phyloP scores from a whole-genome alignment of 2,797 vertebrate genomes.

The Chelidonichthys spinosus region DNA sequence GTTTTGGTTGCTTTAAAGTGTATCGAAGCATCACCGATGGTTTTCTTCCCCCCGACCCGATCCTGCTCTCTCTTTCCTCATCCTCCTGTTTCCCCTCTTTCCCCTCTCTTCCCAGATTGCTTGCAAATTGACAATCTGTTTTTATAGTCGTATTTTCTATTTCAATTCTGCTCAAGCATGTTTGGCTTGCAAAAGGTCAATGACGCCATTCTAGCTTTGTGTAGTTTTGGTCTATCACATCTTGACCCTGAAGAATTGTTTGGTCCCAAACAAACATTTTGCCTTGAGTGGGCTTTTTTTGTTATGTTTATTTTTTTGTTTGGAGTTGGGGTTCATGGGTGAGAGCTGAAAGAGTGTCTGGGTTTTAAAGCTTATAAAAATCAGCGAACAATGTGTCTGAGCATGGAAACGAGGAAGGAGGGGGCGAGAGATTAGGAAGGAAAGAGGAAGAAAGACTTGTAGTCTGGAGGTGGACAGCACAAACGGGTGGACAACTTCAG shows the following conservation, averaged over 20 bases:
- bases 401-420: neutral
- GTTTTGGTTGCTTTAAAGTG: slow-evolving; percentile 33
- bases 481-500: neutral
- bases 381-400: slow-evolving; percentile 14
- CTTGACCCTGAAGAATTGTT: slow-evolving; percentile 28
- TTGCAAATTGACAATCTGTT: slow-evolving; percentile 35
- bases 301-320: too few relatives aligned
- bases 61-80: neutral
- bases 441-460: neutral
- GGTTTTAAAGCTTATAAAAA: slow-evolving; percentile 41
- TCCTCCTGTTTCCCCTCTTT: slow-evolving; percentile 2
- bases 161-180: slow-evolving; percentile 17
- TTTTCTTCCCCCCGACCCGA: neutral
- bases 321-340: slow-evolving; percentile 5
- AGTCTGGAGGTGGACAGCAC: neutral
- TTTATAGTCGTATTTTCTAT: slow-evolving; percentile 32
- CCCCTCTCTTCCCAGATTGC: slow-evolving; percentile 20
- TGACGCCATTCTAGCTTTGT: neutral
- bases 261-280: slow-evolving; percentile 18
- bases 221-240: slow-evolving; percentile 7
- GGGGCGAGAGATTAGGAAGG: neutral
- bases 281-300: neutral
- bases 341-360: slow-evolving; percentile 21
- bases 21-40: slow-evolving; percentile 19
- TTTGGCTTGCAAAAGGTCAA: slow-evolving; percentile 24